A percentile compares a stretch with the other conserved stretches of the same genome.
These are phyloP conservation scores for Poeciliopsis paucimaculata DNA, from an alignment of 2,797 vertebrate genomes.

Conservation along the genomic window DNA sequence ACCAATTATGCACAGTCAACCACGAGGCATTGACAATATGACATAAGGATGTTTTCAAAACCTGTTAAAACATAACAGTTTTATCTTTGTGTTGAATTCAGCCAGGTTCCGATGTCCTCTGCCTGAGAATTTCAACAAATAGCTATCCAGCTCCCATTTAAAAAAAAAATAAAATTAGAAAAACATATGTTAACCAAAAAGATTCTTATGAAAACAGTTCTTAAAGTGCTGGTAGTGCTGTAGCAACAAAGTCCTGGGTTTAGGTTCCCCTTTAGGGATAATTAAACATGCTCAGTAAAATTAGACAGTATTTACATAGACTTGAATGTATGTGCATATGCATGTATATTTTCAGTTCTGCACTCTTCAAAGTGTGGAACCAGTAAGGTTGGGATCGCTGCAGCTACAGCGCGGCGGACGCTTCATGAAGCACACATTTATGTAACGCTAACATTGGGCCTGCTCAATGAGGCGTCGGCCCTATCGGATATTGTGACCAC, in stretches of 20 bases:
- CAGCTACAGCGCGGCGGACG: not conserved
- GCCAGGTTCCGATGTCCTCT: not conserved
- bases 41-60: no score
- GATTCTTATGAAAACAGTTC: not conserved
- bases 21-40: no score
- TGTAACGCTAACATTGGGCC: not conserved
- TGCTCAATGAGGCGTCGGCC: constrained; percentile 16
- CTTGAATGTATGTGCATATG: not conserved
- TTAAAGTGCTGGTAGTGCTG: not conserved
- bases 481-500: constrained; percentile 6
- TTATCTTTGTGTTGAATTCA: not conserved
- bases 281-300: not conserved
- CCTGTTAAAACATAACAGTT: no score
- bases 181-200: not conserved
- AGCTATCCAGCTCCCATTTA: not conserved
- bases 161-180: not conserved
- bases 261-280: not conserved
- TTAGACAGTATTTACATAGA: not conserved
- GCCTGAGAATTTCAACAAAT: not conserved
- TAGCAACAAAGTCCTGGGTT: not conserved
- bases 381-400: not conserved
- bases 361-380: not conserved
- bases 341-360: no score
- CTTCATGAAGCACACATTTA: constrained; percentile 17
- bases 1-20: no score